These are phyloP conservation scores for Oxyura jamaicensis DNA, from an alignment of 2,113 vertebrate species.

Conservation along the genomic window DNA sequence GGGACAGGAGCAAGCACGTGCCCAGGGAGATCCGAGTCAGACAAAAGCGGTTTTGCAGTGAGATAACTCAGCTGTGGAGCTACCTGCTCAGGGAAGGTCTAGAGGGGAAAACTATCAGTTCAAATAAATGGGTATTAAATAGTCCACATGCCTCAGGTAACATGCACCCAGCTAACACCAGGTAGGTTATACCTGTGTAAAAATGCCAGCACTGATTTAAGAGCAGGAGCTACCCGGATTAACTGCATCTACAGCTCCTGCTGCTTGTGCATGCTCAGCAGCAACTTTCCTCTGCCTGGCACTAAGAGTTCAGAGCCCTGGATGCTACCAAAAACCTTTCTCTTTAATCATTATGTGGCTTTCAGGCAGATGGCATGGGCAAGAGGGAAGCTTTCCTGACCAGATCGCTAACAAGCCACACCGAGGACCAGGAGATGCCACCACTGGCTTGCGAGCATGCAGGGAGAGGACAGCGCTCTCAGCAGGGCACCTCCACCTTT, in stretches of 20 bases:
- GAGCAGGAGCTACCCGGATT: neutral
- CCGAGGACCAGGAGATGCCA: accelerated
- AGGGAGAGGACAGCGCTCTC: accelerated
- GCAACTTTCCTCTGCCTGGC: neutral
- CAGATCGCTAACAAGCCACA: accelerated
- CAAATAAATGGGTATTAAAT: neutral
- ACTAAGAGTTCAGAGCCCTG: neutral
- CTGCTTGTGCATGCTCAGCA: accelerated
- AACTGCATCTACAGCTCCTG: neutral
- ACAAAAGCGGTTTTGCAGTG: neutral
- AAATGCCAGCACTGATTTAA: neutral
- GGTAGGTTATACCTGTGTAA: neutral
- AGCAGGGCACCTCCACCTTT: accelerated
- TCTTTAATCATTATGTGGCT: neutral
- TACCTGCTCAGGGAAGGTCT: neutral
- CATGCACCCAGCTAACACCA: neutral
- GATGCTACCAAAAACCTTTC: neutral
- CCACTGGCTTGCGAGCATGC: accelerated
- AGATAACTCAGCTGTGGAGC: neutral
- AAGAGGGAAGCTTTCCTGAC: neutral
- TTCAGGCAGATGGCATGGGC: neutral
- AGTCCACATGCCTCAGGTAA: neutral
- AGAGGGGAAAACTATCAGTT: neutral
- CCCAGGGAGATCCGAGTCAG: neutral
- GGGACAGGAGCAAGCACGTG: neutral